These are phyloP conservation scores for Philhelius pedissequus DNA, from an alignment of 2,888 invertebrate species.

Conservation along the genomic window DNA sequence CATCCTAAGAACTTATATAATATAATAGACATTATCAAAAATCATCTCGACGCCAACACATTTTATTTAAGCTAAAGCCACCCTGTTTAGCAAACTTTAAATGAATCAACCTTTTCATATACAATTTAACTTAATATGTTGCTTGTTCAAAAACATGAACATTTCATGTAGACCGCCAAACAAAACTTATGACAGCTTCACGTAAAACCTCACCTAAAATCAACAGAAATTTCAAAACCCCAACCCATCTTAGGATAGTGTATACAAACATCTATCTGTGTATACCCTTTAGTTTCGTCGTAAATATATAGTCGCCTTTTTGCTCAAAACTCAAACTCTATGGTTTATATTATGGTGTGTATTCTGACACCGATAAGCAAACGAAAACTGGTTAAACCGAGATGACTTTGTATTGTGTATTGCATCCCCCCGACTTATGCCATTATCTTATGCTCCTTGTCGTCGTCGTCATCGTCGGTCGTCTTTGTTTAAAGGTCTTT, in stretches of 20 bases:
- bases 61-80: background rate
- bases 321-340: background rate
- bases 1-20: too few species aligned
- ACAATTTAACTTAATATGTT: slow-evolving; percentile 17
- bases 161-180: slow-evolving; percentile 33
- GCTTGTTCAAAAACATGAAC: slow-evolving; percentile 36
- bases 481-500: slow-evolving; percentile 61
- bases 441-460: slow-evolving; percentile 7
- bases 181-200: slow-evolving; percentile 58
- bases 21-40: background rate
- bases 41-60: background rate
- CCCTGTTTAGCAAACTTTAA: background rate
- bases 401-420: slow-evolving; percentile 57
- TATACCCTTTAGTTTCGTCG: background rate
- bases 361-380: slow-evolving; percentile 54
- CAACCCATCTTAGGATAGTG: background rate
- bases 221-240: slow-evolving; percentile 18
- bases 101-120: background rate
- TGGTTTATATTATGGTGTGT: slow-evolving; percentile 12
- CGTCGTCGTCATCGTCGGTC: slow-evolving; percentile 8
- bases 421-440: background rate
- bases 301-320: background rate
- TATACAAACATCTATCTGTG: background rate
- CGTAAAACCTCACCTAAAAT: slow-evolving; percentile 54
- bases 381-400: slow-evolving; percentile 58